phyloP scores from a whole-genome alignment of 2,797 vertebrate genomes.

The Mastacembelus armatus region DNA sequence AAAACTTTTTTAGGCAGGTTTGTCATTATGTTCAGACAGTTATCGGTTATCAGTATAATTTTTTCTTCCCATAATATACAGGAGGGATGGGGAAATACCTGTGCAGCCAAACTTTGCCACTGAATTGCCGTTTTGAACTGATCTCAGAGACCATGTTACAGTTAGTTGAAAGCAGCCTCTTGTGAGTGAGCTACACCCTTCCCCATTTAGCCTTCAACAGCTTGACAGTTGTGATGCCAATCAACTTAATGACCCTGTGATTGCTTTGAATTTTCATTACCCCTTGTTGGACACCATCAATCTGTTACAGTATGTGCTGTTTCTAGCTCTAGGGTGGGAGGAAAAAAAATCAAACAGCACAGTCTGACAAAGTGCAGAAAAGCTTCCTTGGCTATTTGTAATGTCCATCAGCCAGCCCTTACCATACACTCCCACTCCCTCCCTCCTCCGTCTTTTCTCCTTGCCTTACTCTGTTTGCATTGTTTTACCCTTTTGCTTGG shows the following conservation, averaged over 20 bases:
- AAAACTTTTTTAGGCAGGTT: neutral
- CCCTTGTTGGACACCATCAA: conserved; percentile 91
- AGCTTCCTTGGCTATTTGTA: conserved; percentile 86
- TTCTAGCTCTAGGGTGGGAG: conserved; percentile 81
- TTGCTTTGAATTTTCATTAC: conserved; percentile 88
- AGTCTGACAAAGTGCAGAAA: conserved; percentile 88
- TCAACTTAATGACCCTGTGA: conserved; percentile 90
- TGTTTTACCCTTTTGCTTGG: conserved; percentile 84
- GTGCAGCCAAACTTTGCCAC: neutral
- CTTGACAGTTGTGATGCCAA: conserved; percentile 90
- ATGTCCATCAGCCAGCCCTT: conserved; percentile 58
- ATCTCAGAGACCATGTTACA: conserved; percentile 33
- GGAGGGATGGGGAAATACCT: neutral
- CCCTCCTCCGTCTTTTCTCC: conserved; percentile 53
- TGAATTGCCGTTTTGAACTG: conserved; percentile 5
- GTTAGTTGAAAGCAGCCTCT: conserved; percentile 81
- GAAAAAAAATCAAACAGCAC: conserved; percentile 83
- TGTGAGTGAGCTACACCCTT: conserved; percentile 84
- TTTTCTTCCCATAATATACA: neutral
- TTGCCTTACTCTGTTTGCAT: conserved; percentile 70
- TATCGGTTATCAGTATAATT: conserved; percentile 1
- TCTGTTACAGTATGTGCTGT: conserved; percentile 85
- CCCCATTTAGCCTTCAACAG: conserved; percentile 86
- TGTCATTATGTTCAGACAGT: conserved; percentile 22
- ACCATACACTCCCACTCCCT: conserved; percentile 46